phyloP scores from a whole-genome alignment of 2,113 vertebrate species.

The Sphaerodactylus townsendi region DNA sequence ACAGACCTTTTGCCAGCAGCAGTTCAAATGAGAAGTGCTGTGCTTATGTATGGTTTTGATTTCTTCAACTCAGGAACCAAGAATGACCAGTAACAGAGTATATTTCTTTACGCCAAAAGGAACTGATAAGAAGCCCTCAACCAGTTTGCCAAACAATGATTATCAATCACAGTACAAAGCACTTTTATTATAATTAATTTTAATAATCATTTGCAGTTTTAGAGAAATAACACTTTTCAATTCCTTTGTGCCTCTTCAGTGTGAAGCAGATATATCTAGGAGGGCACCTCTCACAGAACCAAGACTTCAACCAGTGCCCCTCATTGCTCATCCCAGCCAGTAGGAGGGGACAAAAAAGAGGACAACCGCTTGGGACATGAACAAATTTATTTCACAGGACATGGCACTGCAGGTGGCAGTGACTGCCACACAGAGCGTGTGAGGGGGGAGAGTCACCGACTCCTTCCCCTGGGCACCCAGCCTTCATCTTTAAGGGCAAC shows the following conservation, averaged over 20 bases:
- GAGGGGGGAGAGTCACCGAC: background rate
- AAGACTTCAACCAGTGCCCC: background rate
- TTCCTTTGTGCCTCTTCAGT: background rate
- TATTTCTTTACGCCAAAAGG: background rate
- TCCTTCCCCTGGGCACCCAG: background rate
- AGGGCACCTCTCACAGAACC: background rate
- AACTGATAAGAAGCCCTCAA: background rate
- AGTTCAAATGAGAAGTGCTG: background rate
- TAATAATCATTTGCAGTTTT: constrained; percentile 26
- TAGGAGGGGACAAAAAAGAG: background rate
- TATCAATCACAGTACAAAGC: constrained; percentile 15
- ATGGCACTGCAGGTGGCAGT: constrained; percentile 2
- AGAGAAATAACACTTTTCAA: constrained; percentile 1
- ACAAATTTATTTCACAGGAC: constrained; percentile 21
- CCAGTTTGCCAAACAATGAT: background rate
- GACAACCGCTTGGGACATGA: constrained; percentile 6
- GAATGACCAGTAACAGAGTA: background rate
- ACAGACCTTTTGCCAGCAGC: background rate
- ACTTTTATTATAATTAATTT: constrained; percentile 10
- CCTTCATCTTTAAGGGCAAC: background rate
- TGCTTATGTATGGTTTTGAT: background rate
- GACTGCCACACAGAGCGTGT: constrained; percentile 1
- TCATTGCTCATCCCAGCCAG: background rate
- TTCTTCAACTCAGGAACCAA: background rate
- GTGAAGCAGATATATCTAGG: background rate